Base-by-base conservation (phyloP, 1,140 invertebrate species). In the Arion vulgaris region DNA sequence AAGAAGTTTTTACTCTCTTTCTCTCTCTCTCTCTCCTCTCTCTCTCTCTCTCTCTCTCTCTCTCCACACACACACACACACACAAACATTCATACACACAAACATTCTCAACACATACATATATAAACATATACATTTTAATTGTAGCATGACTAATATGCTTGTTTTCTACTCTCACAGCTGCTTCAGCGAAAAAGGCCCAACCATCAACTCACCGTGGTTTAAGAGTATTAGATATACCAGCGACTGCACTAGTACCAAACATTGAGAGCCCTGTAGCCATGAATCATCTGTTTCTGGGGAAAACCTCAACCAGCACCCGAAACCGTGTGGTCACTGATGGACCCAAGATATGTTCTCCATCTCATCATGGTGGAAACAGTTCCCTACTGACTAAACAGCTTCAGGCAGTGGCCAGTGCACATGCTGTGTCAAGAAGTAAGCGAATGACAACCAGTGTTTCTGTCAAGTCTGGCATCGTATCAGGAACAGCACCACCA, bases 241-340 rank as follows among this genome's bases (percentile, higher is more conserved):
- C 84, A 41, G 69, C 84, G 17, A 80, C 85, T n/a, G 84, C 84
- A 17, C 83, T 90, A n/a, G 82, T 87, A 17, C 87, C 89, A 17
- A 87, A 87, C 72, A 89, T 88, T 23, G 88, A 90, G 81, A 84
- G 84, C 26, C 88, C 90, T 13, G 84, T 80, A 7, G 90, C 89
- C 53, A 87, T 92, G 77, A 92, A 92, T 80, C 91, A 92, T 80
- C 85, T 92, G 28, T 92, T 91, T 85, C 83, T 91, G 39, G 88
- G 89, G 9, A 88, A 88, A 83, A 45, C 53, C 28, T 72, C 53
- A 7, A 32, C 53, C 28, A 57, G 76, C 11, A 82, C 57, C 28
- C 71, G 49, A 38, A 86, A 86, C 73, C 32, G 85, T 7, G 76
- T 86, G 28, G 76, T 86, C 23, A 83, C 83, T 11, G 80, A 86